Evolutionary conservation across 2,888 invertebrate genomes (phyloP), one percentile per base, ranked within the genome.

Genomic region (Euspilapteryx auroguttella): DNA sequence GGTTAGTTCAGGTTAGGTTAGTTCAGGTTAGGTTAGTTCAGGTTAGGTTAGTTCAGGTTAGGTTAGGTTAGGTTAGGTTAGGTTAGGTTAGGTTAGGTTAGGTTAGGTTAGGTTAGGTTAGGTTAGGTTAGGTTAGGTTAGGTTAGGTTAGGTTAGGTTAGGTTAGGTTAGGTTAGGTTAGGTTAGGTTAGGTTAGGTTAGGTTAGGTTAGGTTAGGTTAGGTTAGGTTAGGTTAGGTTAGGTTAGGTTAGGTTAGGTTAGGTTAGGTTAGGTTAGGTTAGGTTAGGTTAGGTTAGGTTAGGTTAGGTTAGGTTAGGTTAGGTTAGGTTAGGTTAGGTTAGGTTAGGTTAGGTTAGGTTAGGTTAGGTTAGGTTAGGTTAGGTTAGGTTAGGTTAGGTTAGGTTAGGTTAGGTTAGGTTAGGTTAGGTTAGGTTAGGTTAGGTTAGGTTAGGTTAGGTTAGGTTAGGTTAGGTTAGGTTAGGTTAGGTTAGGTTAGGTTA

Each of bases 211-310:
- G 27, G 30, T 26, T 30, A 21, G 30, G 30, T 33, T 33, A 31
- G 33, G 33, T 33, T 33, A 31, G 33, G 33, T 33, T 33, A 33
- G 24, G 33, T 33, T 33, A 31, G 33, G 33, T 33, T 33, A 33
- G 33, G 33, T 33, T 30, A 30, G 31, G 33, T 33, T 31, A 31
- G 33, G 33, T 30, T 33, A 28, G 31, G 30, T 30, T 31, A 31
- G 33, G 30, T 33, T 31, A 31, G 33, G 28, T 32, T 29, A 27
- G 33, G 31, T 32, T 29, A 25, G 29, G 31, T 31, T 29, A 28
- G 32, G 32, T 32, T 34, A 28, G 29, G 32, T 32, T 32, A 28
- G 30, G 25, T 30, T 25, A 22, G 24, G 27, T 27, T 25, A 14
- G 31, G 20, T 25, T 26, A 21, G 25, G 31, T 27, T 28, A 22